A percentile compares a stretch with the other conserved stretches of the same genome.
Conservation (phyloP, 2,113 vertebrate genomes). For the Archilochus colubris region DNA sequence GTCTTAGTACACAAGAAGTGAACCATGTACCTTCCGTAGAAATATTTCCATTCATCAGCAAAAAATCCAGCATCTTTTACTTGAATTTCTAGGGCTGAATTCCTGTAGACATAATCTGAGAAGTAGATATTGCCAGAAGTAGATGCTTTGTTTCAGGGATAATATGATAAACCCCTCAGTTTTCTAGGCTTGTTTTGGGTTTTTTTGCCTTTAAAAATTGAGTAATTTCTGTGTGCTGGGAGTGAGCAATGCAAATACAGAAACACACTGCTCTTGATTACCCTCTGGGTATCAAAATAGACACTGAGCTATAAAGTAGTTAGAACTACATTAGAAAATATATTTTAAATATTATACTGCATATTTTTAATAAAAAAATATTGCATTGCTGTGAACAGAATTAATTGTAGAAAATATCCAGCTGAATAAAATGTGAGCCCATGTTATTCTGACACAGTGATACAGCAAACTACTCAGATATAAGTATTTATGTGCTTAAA, state of each 20-base stretch:
- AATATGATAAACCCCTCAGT: background rate
- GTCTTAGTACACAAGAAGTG: background rate
- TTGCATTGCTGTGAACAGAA: background rate
- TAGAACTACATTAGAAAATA: background rate
- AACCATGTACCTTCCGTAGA: background rate
- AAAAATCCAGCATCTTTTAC: background rate
- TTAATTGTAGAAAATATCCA: background rate
- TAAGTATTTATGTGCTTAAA: background rate
- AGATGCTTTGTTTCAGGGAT: background rate
- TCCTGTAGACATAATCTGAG: background rate
- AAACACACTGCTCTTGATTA: background rate
- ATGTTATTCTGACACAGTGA: background rate
- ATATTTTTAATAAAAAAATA: background rate
- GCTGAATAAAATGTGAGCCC: background rate
- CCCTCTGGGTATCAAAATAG: background rate
- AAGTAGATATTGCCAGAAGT: background rate
- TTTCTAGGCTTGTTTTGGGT: background rate
- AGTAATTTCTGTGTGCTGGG: background rate
- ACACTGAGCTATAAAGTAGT: background rate
- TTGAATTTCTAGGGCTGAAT: background rate
- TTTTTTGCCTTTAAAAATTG: background rate
- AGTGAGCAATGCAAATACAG: background rate
- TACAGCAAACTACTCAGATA: background rate
- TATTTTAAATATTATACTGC: background rate
- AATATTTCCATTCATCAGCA: background rate